phyloP scores from a whole-genome alignment of 1,140 invertebrate genomes.

The Drosophila tropicalis region DNA sequence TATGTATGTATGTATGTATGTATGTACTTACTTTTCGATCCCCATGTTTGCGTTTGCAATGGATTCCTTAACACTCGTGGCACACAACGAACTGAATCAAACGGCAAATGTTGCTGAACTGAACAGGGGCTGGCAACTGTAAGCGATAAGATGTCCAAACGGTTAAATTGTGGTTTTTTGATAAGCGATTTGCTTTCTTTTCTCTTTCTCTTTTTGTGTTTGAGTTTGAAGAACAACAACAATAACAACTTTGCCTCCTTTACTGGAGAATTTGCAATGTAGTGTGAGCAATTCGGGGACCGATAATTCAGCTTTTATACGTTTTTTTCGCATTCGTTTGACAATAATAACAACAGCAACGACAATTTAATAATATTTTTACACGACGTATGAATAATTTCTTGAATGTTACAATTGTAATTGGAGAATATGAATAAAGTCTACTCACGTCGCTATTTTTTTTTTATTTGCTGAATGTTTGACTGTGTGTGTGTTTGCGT shows the following conservation, averaged over 20 bases:
- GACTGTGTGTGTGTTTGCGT: constrained; percentile 16
- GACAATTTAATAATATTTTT: constrained; percentile 9
- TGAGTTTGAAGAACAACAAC: not conserved
- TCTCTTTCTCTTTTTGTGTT: constrained; percentile 19
- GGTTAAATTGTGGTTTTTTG: not conserved
- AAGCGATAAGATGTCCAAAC: constrained; percentile 56
- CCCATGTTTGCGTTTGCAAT: constrained; percentile 44
- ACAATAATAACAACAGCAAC: not conserved
- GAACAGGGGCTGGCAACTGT: constrained; percentile 37
- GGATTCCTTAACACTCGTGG: constrained; percentile 2
- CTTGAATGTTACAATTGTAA: constrained; percentile 55
- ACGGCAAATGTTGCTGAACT: constrained; percentile 59
- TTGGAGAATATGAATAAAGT: constrained; percentile 48
- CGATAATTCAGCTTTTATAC: constrained; percentile 25
- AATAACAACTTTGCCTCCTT: not conserved
- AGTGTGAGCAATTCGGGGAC: constrained; percentile 49
- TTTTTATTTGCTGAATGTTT: constrained; percentile 51
- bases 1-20: too few relatives aligned
- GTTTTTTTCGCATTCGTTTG: not conserved
- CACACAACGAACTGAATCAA: constrained; percentile 49
- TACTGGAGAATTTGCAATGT: constrained; percentile 35
- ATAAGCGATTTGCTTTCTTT: not conserved
- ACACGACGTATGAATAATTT: constrained; percentile 64
- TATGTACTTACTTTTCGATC: constrained; percentile 66
- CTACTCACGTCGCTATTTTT: constrained; percentile 56